Conservation (phyloP, 2,797 vertebrate genomes). For the Microctenopoma steveboyesi region DNA sequence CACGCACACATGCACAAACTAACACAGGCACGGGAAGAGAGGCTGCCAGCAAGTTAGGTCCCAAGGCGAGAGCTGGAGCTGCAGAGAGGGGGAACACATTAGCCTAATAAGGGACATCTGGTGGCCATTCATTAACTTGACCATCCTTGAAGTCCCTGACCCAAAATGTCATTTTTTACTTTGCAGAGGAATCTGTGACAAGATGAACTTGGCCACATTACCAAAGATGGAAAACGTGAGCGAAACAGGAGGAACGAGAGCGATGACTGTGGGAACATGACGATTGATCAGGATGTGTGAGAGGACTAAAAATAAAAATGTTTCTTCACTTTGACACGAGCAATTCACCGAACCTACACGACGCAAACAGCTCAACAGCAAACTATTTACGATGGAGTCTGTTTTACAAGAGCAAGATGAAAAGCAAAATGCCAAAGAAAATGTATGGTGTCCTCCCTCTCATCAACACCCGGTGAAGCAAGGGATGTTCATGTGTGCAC, state of each 20-base stretch:
- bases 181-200: conserved; percentile 74
- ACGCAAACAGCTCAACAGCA: no score
- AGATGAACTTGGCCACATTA: conserved; percentile 76
- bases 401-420: no score
- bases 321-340: no score
- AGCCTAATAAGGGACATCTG: conserved; percentile 89
- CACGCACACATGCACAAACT: conserved; percentile 19
- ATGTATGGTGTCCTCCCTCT: no score
- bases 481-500: no score
- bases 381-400: no score
- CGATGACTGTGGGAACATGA: conserved; percentile 16
- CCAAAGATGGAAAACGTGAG: conserved; percentile 68
- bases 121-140: conserved; percentile 87
- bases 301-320: no score
- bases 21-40: conserved; percentile 22
- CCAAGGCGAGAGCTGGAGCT: conserved; percentile 74
- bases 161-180: conserved; percentile 85
- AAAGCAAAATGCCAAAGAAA: no score
- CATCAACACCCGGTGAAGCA: no score
- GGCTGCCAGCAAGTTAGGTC: conserved; percentile 71
- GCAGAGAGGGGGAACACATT: conserved; percentile 81
- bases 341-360: no score
- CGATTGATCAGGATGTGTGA: not conserved
- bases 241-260: conserved; percentile 28
- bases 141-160: conserved; percentile 84